phyloP scores from a whole-genome alignment of 2,113 vertebrate species.

The Ammodytes marinus region DNA sequence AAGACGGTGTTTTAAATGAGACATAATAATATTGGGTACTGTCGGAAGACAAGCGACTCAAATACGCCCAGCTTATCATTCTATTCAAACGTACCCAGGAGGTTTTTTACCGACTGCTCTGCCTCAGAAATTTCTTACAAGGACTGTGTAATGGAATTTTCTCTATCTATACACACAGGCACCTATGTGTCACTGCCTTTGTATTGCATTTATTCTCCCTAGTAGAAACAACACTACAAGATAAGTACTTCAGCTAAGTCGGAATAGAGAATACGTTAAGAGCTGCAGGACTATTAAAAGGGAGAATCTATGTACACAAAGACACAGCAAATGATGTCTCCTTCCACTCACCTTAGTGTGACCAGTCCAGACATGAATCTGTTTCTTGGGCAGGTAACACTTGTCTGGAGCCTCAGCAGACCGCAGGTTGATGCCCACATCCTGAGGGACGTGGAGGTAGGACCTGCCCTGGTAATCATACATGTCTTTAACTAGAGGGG shows the following conservation, averaged over 20 bases:
- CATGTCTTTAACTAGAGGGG: constrained; percentile 93
- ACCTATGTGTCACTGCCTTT: background rate
- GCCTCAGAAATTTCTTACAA: constrained; percentile 3
- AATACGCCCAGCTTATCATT: background rate
- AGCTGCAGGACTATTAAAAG: background rate
- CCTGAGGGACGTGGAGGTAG: constrained; percentile 97
- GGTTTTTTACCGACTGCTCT: constrained; percentile 13
- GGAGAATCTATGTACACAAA: background rate
- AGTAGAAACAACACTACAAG: background rate
- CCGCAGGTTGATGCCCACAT: constrained; percentile 96
- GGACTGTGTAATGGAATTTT: constrained; percentile 12
- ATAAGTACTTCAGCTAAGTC: background rate
- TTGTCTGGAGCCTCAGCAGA: constrained; percentile 93
- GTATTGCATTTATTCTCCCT: constrained; percentile 7
- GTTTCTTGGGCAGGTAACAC: constrained; percentile 98
- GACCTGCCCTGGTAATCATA: constrained; percentile 99
- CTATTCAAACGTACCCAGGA: constrained; percentile 1
- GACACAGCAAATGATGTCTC: background rate
- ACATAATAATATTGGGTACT: constrained; percentile 37
- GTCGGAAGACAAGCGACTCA: background rate
- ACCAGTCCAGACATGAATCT: constrained; percentile 98
- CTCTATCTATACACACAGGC: background rate
- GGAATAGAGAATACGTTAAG: background rate
- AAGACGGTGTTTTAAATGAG: constrained; percentile 32
- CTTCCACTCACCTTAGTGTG: constrained; percentile 92